Percentiles rank a stretch among this genome's conserved stretches.
Evolutionary conservation across 2,113 vertebrate genomes (phyloP).

Genomic region (Cygnus buccinator): DNA sequence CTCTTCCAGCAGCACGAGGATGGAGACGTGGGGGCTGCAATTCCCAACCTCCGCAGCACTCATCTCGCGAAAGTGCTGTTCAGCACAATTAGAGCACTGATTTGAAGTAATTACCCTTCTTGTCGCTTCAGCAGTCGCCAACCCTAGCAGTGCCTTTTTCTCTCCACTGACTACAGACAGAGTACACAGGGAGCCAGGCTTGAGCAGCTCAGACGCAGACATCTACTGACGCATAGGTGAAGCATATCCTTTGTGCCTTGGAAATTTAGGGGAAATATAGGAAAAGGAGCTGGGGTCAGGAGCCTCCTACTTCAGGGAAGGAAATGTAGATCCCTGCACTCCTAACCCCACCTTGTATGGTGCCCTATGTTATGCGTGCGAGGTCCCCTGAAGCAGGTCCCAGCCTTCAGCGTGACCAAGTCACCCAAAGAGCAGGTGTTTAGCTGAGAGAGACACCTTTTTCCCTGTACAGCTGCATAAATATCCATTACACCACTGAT

Average conservation of each 20-base stretch:
- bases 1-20: not conserved
- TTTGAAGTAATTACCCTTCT: not conserved
- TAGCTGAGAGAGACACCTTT: not conserved
- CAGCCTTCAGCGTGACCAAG: not conserved
- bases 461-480: not conserved
- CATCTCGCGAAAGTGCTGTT: not conserved
- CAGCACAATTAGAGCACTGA: not conserved
- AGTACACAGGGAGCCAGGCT: not conserved
- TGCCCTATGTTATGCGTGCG: not conserved
- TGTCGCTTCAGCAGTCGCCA: not conserved
- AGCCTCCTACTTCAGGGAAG: not conserved
- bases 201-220: not conserved
- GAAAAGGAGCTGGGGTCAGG: not conserved
- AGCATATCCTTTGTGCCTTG: not conserved
- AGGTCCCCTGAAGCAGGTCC: not conserved
- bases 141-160: not conserved
- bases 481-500: not conserved
- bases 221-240: accelerated
- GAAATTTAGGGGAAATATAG: not conserved
- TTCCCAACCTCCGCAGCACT: not conserved
- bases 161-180: not conserved
- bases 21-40: not conserved
- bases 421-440: not conserved
- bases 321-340: not conserved
- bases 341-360: not conserved